Evolutionary conservation across 2,888 invertebrate genomes (phyloP).

Genomic region (Stratiomys singularior): DNA sequence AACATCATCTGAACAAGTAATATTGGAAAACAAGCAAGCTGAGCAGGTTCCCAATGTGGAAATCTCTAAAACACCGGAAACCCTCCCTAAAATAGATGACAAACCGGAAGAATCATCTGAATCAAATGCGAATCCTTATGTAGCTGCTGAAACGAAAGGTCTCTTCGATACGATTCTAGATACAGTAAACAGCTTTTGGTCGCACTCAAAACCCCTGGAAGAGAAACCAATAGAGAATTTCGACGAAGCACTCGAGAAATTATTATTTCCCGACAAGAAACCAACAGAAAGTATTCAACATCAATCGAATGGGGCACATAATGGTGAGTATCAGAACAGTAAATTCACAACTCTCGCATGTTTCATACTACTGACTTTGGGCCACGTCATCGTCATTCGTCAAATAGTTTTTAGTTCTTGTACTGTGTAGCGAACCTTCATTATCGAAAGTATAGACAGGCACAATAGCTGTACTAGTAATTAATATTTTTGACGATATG

Average conservation of each 20-base stretch:
- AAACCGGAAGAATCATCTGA: background rate
- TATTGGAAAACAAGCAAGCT: background rate
- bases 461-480: too few species aligned
- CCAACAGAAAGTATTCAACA: background rate
- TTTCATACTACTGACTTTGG: background rate
- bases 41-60: background rate
- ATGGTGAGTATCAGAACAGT: background rate
- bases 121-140: constrained; percentile 24
- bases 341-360: background rate
- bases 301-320: too few species aligned
- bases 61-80: background rate
- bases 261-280: constrained; percentile 19
- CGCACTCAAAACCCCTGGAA: constrained; percentile 48
- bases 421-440: too few species aligned
- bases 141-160: constrained; percentile 53
- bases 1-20: background rate
- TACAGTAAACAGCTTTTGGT: constrained; percentile 61
- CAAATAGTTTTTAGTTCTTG: too few species aligned
- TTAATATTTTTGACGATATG: too few species aligned
- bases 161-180: constrained; percentile 61
- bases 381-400: too few species aligned
- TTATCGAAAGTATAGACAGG: too few species aligned
- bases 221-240: constrained; percentile 20
- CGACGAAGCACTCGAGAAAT: constrained; percentile 9
- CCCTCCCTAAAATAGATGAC: too few species aligned